These are phyloP conservation scores for Strix occidentalis DNA, from an alignment of 2,797 vertebrate species.

Conservation along the genomic window DNA sequence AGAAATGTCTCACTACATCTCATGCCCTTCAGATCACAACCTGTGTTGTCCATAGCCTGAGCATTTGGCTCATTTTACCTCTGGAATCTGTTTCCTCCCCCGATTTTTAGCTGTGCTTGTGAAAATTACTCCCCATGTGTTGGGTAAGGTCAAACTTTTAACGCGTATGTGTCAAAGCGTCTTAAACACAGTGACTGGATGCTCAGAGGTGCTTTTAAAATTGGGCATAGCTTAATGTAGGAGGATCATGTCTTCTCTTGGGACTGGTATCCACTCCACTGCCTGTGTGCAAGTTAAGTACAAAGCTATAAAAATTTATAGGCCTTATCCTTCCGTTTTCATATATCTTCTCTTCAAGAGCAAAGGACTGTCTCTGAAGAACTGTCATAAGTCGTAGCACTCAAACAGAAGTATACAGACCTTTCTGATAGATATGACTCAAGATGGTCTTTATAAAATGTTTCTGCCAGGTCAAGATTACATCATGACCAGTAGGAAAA, in stretches of 20 bases:
- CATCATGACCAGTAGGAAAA: background rate
- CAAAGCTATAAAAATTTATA: slow-evolving; percentile 27
- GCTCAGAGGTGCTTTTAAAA: slow-evolving; percentile 2
- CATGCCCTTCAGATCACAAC: background rate
- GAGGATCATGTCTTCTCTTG: background rate
- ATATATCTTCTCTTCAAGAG: background rate
- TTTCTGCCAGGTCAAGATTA: background rate
- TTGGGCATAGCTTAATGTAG: background rate
- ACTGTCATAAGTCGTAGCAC: background rate
- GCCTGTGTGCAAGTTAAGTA: background rate
- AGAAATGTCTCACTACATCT: background rate
- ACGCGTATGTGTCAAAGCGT: background rate
- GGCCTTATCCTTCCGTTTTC: background rate
- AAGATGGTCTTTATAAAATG: background rate
- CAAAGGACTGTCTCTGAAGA: background rate
- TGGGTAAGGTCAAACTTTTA: background rate
- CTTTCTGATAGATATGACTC: background rate
- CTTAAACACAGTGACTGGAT: background rate
- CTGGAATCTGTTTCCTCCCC: background rate
- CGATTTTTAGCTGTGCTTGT: background rate
- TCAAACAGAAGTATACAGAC: background rate
- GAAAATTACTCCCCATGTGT: background rate
- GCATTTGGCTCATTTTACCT: background rate
- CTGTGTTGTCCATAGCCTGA: background rate
- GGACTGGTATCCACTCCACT: background rate